phyloP scores from a whole-genome alignment of 2,888 invertebrate genomes.

The Temnothorax unifasciatus region DNA sequence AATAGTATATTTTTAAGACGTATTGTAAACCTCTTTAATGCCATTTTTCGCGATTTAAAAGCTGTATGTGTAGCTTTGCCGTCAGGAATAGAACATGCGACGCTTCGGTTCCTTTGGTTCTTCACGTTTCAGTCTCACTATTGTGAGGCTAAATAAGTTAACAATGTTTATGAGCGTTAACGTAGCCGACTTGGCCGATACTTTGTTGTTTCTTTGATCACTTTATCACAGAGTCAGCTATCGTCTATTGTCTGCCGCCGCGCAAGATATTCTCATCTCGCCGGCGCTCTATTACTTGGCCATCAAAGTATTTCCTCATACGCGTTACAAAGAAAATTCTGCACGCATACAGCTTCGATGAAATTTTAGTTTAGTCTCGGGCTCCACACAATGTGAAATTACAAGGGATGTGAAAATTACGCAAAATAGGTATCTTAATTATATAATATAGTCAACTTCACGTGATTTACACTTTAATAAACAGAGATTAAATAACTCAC shows the following conservation, averaged over 20 bases:
- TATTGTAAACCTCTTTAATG: not conserved
- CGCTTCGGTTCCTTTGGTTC: not conserved
- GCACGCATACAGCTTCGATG: conserved; percentile 63
- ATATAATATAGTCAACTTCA: not conserved
- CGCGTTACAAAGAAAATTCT: conserved; percentile 70
- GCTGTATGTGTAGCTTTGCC: not conserved
- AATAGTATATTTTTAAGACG: not conserved
- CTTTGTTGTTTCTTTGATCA: conserved; percentile 63
- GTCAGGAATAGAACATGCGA: not conserved
- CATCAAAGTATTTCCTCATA: conserved; percentile 52
- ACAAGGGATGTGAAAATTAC: conserved; percentile 59
- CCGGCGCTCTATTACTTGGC: conserved; percentile 53
- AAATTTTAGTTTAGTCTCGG: conserved; percentile 62
- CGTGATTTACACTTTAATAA: conserved; percentile 20
- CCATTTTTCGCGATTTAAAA: not conserved
- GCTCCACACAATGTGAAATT: conserved; percentile 66
- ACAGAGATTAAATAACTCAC: not conserved
- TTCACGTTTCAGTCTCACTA: not conserved
- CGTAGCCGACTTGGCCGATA: conserved; percentile 31
- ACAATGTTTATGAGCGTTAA: conserved; percentile 25
- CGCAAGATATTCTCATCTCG: conserved; percentile 63
- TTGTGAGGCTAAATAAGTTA: conserved; percentile 23
- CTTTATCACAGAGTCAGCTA: conserved; percentile 58
- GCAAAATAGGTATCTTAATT: conserved; percentile 30
- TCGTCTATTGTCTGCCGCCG: conserved; percentile 32